Evolutionary conservation across 1,140 invertebrate genomes (phyloP), one percentile per base, ranked within the genome.

Genomic region (Drosophila willistoni): DNA sequence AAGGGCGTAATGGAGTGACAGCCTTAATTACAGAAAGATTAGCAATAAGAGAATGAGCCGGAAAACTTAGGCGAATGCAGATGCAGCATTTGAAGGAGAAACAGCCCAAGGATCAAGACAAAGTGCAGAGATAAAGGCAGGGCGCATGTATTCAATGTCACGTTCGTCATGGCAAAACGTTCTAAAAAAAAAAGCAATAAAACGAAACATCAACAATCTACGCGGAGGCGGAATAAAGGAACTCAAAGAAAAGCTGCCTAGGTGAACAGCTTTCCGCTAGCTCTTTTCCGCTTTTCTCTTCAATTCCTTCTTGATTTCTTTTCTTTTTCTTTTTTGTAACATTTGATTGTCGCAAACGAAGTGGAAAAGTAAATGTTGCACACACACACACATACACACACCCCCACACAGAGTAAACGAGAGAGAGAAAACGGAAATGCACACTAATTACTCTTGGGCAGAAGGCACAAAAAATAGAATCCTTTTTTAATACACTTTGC

Each of bases 281-380:
- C 61, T 25, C 7, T 2, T 41, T 41, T n/a, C 5, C 13, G 5
- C 22, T 14, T 12, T 36, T 9, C 12, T 12, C 29, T 7, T n/a
- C 17, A 22, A n/a, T 64, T 78, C 66, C 68, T 65, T 66, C 67
- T 78, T 78, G 59, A 19, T 41, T 60, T 19, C 36, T 60, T 17
- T 75, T 74, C 62, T 71, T 42, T 64, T 83, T 76, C 73, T 86
- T 85, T 85, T 85, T 85, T 85, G 82, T 86, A 78, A 82, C 78
- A 82, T 86, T 86, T 86, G 78, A 85, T 85, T 86, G 82, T 86
- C 75, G 82, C 83, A 86, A 86, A 86, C 82, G 82, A 86, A 86
- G 82, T 86, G 82, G 82, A 86, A 86, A 86, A 86, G 82, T 71
- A 86, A 86, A 86, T 86, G 83, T 86, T 76, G 69, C 68, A 75